phyloP scores from a whole-genome alignment of 2,888 invertebrate species.

The Diarsia brunnea region DNA sequence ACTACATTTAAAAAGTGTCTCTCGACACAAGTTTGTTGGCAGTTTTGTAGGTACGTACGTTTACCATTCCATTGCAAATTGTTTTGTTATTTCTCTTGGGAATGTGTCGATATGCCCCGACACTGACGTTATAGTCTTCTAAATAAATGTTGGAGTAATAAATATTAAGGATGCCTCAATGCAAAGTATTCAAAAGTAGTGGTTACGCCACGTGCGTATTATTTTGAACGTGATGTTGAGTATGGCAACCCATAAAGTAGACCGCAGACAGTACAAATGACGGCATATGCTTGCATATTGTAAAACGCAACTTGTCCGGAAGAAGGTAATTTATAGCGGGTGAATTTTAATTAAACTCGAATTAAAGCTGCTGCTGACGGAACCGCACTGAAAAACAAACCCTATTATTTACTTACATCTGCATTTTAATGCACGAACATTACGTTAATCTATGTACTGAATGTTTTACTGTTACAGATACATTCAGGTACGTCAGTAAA shows the following conservation, averaged over 20 bases:
- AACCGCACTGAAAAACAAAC: conserved; percentile 59
- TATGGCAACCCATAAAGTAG: conserved; percentile 39
- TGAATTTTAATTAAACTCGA: conserved; percentile 80
- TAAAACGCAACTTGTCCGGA: conserved; percentile 71
- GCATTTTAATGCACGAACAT: conserved; percentile 39
- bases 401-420: conserved; percentile 52
- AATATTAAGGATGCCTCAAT: conserved; percentile 28
- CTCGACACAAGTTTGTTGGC: conserved; percentile 42
- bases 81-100: conserved; percentile 61
- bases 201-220: neutral
- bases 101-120: conserved; percentile 32
- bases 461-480: conserved; percentile 15
- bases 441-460: conserved; percentile 30
- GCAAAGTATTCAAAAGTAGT: conserved; percentile 24
- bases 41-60: conserved; percentile 26
- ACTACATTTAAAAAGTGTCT: conserved; percentile 63
- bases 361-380: conserved; percentile 74
- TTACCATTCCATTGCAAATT: conserved; percentile 57
- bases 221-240: neutral
- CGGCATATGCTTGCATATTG: conserved; percentile 62
- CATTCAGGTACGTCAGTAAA: neutral
- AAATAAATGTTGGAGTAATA: conserved; percentile 44
- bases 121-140: conserved; percentile 43
- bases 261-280: conserved; percentile 62
- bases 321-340: conserved; percentile 76